A percentile compares a stretch with the other conserved stretches of the same genome.
These are phyloP conservation scores for Agapostemon virescens DNA, from an alignment of 2,888 invertebrate species.

Conservation along the genomic window DNA sequence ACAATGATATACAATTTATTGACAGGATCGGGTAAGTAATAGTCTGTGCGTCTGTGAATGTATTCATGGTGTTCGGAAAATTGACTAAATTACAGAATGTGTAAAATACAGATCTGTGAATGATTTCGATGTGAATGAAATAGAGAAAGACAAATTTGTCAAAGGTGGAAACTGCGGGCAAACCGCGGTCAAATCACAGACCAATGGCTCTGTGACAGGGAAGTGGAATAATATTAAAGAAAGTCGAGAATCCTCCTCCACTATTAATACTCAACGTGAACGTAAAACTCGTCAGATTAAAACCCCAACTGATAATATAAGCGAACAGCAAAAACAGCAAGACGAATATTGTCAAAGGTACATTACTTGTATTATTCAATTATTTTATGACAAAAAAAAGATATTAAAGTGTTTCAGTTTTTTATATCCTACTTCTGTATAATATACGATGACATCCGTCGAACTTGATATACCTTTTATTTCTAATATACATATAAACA, in stretches of 20 bases:
- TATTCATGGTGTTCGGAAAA: neutral
- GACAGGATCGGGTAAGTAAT: conserved; percentile 80
- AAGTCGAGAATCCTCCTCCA: conserved; percentile 75
- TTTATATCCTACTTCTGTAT: neutral
- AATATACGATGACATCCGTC: neutral
- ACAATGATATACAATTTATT: conserved; percentile 81
- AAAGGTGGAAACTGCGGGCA: conserved; percentile 75
- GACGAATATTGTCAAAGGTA: conserved; percentile 82
- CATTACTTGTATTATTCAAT: conserved; percentile 3
- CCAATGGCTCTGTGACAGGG: conserved; percentile 77
- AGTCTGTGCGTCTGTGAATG: neutral
- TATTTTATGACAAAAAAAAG: neutral
- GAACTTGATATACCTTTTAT: neutral
- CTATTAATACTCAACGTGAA: conserved; percentile 78
- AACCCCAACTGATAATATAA: conserved; percentile 77
- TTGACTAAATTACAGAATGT: conserved; percentile 34
- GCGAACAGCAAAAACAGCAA: conserved; percentile 79
- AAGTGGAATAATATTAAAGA: conserved; percentile 80
- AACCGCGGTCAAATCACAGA: conserved; percentile 76
- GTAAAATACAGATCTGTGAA: conserved; percentile 78
- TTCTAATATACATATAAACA: neutral
- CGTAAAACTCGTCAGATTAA: conserved; percentile 79
- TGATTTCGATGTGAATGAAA: conserved; percentile 81
- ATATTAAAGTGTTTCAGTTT: neutral
- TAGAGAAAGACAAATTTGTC: conserved; percentile 80